Evolutionary conservation across 2,113 vertebrate genomes (phyloP).

Genomic region (Apistogramma diplotaenia): DNA sequence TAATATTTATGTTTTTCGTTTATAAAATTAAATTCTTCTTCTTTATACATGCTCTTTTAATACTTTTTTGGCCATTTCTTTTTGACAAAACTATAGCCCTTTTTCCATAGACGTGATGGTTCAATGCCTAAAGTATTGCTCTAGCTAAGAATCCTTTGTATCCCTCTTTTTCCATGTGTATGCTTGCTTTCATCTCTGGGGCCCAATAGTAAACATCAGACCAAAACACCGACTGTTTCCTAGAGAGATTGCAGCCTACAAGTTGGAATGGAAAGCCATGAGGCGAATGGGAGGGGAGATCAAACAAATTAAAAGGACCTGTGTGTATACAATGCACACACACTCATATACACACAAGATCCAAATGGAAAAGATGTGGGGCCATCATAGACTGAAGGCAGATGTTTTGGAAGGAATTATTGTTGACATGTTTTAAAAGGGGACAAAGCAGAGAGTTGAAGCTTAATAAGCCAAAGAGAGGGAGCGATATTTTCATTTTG

Average conservation of each 20-base stretch:
- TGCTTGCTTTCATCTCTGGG: constrained; percentile 23
- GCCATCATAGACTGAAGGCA: constrained; percentile 48
- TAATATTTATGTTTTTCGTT: background rate
- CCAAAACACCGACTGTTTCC: constrained; percentile 68
- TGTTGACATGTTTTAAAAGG: constrained; percentile 36
- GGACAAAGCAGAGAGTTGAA: background rate
- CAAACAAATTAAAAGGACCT: constrained; percentile 78
- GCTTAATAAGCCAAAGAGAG: background rate
- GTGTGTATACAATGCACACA: constrained; percentile 45
- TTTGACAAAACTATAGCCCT: background rate
- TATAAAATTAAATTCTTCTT: background rate
- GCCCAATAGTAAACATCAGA: constrained; percentile 60
- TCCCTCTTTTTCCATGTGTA: constrained; percentile 1
- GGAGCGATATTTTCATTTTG: constrained; percentile 24
- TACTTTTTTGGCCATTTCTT: background rate
- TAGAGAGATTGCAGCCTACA: constrained; percentile 59
- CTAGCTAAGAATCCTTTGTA: background rate
- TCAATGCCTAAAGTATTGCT: background rate
- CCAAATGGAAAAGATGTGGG: constrained; percentile 44
- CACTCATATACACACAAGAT: constrained; percentile 11
- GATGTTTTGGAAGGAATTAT: constrained; percentile 71
- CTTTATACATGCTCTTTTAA: background rate
- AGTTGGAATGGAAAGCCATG: constrained; percentile 63
- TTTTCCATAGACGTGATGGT: background rate
- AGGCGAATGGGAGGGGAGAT: constrained; percentile 63